A percentile compares a stretch with the other conserved stretches of the same genome.
These are phyloP conservation scores for Holacanthella duospinosa DNA, from an alignment of 2,888 invertebrate species.

Conservation along the genomic window DNA sequence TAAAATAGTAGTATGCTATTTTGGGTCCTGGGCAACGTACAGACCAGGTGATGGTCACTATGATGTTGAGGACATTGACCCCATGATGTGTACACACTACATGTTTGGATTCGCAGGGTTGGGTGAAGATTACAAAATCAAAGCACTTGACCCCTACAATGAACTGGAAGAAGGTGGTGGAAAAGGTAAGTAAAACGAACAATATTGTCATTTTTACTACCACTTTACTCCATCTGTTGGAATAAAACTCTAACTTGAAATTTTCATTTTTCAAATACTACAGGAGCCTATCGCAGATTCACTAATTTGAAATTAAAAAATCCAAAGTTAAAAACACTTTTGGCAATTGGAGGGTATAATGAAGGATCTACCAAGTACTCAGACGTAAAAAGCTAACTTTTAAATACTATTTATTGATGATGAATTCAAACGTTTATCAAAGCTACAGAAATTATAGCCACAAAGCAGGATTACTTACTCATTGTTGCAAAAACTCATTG, in stretches of 20 bases:
- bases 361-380: slow-evolving; percentile 25
- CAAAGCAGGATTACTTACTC: too few relatives aligned
- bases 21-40: slow-evolving; percentile 65
- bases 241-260: not conserved
- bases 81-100: slow-evolving; percentile 60
- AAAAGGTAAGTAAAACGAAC: slow-evolving; percentile 41
- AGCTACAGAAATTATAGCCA: too few relatives aligned
- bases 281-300: slow-evolving; percentile 24
- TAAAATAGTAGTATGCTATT: slow-evolving; percentile 58
- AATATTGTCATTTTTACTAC: not conserved
- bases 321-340: slow-evolving; percentile 20
- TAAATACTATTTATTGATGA: not conserved
- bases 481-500: too few relatives aligned
- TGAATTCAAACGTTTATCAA: too few relatives aligned
- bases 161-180: slow-evolving; percentile 56
- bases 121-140: slow-evolving; percentile 44
- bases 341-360: slow-evolving; percentile 28
- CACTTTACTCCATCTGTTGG: not conserved
- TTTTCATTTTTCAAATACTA: not conserved
- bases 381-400: slow-evolving; percentile 2
- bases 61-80: slow-evolving; percentile 54
- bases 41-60: slow-evolving; percentile 55
- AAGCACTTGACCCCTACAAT: slow-evolving; percentile 40
- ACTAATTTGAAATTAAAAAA: slow-evolving; percentile 24
- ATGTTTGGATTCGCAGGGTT: slow-evolving; percentile 65